phyloP scores from a whole-genome alignment of 2,888 invertebrate genomes.

The Cartodere bifasciata region DNA sequence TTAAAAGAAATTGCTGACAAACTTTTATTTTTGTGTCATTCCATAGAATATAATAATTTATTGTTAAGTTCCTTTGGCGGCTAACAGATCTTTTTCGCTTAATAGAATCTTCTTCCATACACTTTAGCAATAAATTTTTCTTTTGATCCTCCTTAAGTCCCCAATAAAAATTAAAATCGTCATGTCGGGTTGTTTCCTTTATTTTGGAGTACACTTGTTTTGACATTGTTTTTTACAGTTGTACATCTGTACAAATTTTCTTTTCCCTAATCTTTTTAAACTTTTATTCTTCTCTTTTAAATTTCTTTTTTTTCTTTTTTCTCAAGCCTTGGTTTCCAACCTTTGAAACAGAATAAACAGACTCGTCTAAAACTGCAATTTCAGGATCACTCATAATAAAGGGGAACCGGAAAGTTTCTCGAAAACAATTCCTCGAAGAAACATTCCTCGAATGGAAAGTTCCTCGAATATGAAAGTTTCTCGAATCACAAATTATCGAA shows the following conservation, averaged over 20 bases:
- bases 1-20: slow-evolving; percentile 9
- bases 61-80: slow-evolving; percentile 1
- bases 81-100: no score
- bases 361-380: no score
- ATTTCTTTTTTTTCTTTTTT: slow-evolving; percentile 2
- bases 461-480: no score
- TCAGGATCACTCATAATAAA: no score
- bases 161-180: slow-evolving; percentile 6
- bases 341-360: no score
- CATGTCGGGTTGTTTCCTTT: slow-evolving; percentile 4
- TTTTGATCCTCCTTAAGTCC: slow-evolving; percentile 4
- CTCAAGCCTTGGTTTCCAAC: slow-evolving; percentile 3
- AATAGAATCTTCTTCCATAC: slow-evolving; percentile 1
- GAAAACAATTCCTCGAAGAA: no score
- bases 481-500: no score
- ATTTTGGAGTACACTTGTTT: slow-evolving; percentile 7
- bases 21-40: slow-evolving; percentile 7
- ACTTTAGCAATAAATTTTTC: slow-evolving; percentile 7
- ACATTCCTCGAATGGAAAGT: no score
- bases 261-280: slow-evolving; percentile 4
- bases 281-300: background rate
- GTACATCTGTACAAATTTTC: background rate
- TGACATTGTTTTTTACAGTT: slow-evolving; percentile 5
- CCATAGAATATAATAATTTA: background rate
- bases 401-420: no score